Percentiles rank a stretch among this genome's conserved stretches.
Conservation (phyloP, 2,797 vertebrate genomes). For the Lacerta viridis region DNA sequence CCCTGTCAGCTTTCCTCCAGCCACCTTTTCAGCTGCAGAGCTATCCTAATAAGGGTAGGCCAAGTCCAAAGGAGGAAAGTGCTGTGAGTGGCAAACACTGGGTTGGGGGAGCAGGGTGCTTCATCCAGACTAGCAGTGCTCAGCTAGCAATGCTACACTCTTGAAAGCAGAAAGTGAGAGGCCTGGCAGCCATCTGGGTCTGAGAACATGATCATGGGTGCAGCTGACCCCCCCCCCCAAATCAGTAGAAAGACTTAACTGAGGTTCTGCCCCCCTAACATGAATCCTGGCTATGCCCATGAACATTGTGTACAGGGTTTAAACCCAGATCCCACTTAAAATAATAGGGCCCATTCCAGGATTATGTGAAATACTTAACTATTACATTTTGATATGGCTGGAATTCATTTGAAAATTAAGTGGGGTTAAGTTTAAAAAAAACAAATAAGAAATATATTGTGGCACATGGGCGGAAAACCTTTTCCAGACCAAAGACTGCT, state of each 20-base stretch:
- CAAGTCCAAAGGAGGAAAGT: not conserved
- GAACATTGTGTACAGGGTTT: not conserved
- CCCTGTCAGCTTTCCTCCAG: not conserved
- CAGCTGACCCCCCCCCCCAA: no score
- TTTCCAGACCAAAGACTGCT: no score
- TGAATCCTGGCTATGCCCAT: no score
- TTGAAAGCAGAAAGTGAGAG: not conserved
- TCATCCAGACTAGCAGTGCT: not conserved
- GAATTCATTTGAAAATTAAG: no score
- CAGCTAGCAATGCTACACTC: not conserved
- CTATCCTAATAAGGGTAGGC: not conserved
- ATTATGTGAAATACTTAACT: not conserved
- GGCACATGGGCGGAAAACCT: no score
- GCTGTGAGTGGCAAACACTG: not conserved
- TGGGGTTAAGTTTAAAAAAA: no score
- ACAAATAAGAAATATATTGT: no score
- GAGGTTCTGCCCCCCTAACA: no score
- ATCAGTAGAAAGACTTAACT: no score
- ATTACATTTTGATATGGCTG: no score
- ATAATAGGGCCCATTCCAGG: not conserved
- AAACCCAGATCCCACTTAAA: not conserved
- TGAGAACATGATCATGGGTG: not conserved
- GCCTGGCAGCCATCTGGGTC: not conserved
- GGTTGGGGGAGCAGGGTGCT: not conserved
- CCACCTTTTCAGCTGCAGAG: not conserved